Conservation (phyloP, 1,140 invertebrate genomes). For the Drosophila trapezifrons region DNA sequence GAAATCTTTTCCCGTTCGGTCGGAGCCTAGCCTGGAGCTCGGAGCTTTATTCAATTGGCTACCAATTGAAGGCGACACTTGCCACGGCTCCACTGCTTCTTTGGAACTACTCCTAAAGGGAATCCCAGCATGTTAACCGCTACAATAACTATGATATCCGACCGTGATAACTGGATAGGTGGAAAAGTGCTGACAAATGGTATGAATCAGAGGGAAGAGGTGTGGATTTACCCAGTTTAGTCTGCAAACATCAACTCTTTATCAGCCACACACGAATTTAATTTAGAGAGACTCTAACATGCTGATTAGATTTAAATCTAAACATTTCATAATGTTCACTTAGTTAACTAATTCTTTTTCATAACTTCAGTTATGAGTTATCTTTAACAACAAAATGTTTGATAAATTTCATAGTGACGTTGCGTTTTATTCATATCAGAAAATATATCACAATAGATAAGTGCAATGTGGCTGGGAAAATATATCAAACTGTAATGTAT, state of each 20-base stretch:
- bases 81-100: background rate
- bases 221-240: conserved; percentile 1
- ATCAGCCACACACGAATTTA: background rate
- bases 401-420: background rate
- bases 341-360: background rate
- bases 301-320: conserved; percentile 12
- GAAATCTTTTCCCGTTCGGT: conserved; percentile 25
- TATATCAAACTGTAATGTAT: background rate
- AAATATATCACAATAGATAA: background rate
- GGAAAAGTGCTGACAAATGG: background rate
- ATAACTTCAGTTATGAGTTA: background rate
- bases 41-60: conserved; percentile 56
- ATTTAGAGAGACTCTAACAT: background rate
- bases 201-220: conserved; percentile 19
- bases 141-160: conserved; percentile 11
- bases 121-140: background rate
- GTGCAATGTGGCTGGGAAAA: background rate
- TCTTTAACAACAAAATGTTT: too few species aligned
- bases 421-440: background rate
- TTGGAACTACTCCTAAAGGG: background rate
- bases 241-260: background rate
- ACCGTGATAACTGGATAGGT: conserved; percentile 1
- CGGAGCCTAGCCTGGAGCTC: background rate
- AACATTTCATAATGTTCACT: background rate
- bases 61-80: conserved; percentile 39